These are phyloP conservation scores for Drosophila pallidifrons DNA, from an alignment of 1,140 invertebrate species.

Conservation along the genomic window DNA sequence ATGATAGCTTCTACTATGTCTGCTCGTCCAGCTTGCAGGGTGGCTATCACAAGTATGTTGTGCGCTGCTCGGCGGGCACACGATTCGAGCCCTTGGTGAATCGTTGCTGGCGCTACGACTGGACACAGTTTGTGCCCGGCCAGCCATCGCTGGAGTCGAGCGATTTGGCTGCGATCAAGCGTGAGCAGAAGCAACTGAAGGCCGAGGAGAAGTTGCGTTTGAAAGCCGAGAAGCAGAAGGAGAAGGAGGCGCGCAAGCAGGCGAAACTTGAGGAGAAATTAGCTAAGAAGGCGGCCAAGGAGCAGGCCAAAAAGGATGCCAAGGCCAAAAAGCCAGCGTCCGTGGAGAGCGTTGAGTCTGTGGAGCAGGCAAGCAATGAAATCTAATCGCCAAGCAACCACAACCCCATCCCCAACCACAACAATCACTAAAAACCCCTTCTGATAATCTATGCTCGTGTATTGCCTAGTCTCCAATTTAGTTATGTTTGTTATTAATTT, in stretches of 20 bases:
- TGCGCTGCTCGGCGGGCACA: slow-evolving; percentile 64
- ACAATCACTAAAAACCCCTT: neutral
- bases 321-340: slow-evolving; percentile 54
- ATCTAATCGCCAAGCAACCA: neutral
- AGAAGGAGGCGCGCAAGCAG: slow-evolving; percentile 69
- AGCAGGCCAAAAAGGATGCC: slow-evolving; percentile 67
- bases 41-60: slow-evolving; percentile 68
- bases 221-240: slow-evolving; percentile 64
- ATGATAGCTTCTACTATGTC: slow-evolving; percentile 68
- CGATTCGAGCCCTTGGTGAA: slow-evolving; percentile 50
- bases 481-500: slow-evolving; percentile 39
- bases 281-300: slow-evolving; percentile 73
- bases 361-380: slow-evolving; percentile 29
- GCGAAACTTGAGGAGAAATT: slow-evolving; percentile 69
- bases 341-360: slow-evolving; percentile 60
- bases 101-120: slow-evolving; percentile 72
- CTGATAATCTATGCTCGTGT: slow-evolving; percentile 50
- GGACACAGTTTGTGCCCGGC: slow-evolving; percentile 57
- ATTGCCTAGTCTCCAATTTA: slow-evolving; percentile 52
- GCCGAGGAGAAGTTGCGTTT: slow-evolving; percentile 63
- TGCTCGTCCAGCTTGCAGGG: slow-evolving; percentile 54
- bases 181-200: slow-evolving; percentile 70
- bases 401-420: neutral
- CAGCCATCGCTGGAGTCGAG: slow-evolving; percentile 47
- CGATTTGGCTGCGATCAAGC: slow-evolving; percentile 72